Evolutionary conservation across 2,888 invertebrate genomes (phyloP).

Genomic region (Gastracanthus pulcherrimus): DNA sequence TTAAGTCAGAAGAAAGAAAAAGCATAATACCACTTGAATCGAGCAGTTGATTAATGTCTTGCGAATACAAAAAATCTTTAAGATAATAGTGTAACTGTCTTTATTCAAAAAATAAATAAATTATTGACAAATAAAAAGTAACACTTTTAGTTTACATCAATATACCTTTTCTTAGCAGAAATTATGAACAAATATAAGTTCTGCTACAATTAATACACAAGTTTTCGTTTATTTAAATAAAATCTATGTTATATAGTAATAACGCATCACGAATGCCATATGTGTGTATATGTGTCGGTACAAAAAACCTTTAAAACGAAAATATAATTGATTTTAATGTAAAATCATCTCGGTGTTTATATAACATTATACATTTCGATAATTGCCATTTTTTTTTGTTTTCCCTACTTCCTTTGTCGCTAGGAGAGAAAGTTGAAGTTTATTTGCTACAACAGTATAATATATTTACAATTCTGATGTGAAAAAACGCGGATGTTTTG

Average conservation of each 20-base stretch:
- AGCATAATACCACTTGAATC: conserved; percentile 17
- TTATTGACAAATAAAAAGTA: conserved; percentile 49
- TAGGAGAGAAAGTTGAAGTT: conserved; percentile 53
- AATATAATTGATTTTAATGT: conserved; percentile 57
- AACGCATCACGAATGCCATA: conserved; percentile 43
- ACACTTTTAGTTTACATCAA: conserved; percentile 32
- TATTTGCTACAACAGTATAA: conserved; percentile 52
- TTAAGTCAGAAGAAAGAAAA: not conserved
- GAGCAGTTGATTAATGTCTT: conserved; percentile 3
- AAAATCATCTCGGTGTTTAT: conserved; percentile 54
- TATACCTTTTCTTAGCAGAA: conserved; percentile 29
- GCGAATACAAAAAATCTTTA: conserved; percentile 14
- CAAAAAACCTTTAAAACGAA: conserved; percentile 53
- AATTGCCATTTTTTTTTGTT: conserved; percentile 49
- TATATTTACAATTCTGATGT: conserved; percentile 60
- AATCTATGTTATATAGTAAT: conserved; percentile 44
- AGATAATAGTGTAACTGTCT: conserved; percentile 18
- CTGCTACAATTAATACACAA: conserved; percentile 34
- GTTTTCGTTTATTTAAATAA: conserved; percentile 38
- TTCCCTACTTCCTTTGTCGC: conserved; percentile 42
- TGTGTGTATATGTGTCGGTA: conserved; percentile 42
- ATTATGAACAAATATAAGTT: conserved; percentile 46
- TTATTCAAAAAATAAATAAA: conserved; percentile 48
- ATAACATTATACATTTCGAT: conserved; percentile 52
- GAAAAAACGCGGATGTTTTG: conserved; percentile 58